These are phyloP conservation scores for Puffinus mauretanicus DNA, from an alignment of 2,113 vertebrate species.

Conservation along the genomic window DNA sequence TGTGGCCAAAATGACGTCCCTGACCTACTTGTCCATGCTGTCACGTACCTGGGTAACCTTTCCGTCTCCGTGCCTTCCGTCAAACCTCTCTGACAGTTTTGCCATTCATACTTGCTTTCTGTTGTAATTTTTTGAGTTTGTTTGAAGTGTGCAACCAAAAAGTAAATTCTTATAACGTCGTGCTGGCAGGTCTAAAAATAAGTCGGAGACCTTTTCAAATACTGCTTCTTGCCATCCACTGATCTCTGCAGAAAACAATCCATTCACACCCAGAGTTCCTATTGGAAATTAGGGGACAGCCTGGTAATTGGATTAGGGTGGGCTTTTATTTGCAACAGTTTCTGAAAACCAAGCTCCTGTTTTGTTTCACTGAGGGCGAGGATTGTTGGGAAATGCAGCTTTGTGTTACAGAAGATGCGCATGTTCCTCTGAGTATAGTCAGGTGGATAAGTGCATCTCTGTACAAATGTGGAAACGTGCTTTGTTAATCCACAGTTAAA, in stretches of 20 bases:
- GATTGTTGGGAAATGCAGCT: not conserved
- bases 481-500: not conserved
- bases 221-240: not conserved
- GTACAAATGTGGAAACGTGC: not conserved
- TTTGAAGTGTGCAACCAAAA: slow-evolving; percentile 17
- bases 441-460: not conserved
- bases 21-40: not conserved
- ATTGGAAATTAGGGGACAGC: slow-evolving; percentile 14
- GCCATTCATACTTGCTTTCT: slow-evolving; percentile 1
- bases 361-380: not conserved
- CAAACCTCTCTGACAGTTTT: slow-evolving; percentile 10
- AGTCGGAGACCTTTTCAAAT: slow-evolving; percentile 9
- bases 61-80: not conserved
- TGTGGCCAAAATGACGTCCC: not conserved
- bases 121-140: slow-evolving; percentile 2
- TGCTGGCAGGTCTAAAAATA: not conserved
- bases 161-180: not conserved
- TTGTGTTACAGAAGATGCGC: not conserved
- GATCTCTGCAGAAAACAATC: not conserved
- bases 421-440: not conserved
- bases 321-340: slow-evolving; percentile 3
- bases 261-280: not conserved
- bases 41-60: not conserved
- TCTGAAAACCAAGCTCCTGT: slow-evolving; percentile 26
- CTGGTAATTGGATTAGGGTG: slow-evolving; percentile 31